A percentile compares a stretch with the other conserved stretches of the same genome.
These are phyloP conservation scores for Chrysolina oricalcia DNA, from an alignment of 2,888 invertebrate species.

Conservation along the genomic window DNA sequence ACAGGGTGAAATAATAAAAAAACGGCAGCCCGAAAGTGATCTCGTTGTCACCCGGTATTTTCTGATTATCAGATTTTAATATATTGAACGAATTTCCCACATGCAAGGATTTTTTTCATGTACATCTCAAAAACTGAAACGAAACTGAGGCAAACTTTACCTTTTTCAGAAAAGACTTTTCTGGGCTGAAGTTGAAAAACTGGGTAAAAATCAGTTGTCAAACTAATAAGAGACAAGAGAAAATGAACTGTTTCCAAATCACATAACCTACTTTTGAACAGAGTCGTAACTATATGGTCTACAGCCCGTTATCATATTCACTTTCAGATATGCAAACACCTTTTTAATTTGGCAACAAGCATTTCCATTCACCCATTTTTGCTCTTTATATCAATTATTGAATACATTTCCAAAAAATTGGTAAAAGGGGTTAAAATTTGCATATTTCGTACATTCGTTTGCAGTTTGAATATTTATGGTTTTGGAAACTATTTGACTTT, in stretches of 20 bases:
- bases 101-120: too few species aligned
- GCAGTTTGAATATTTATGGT: conserved; percentile 25
- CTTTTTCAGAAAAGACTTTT: too few species aligned
- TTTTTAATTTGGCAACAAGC: background rate
- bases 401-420: conserved; percentile 25
- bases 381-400: background rate
- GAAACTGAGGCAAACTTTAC: too few species aligned
- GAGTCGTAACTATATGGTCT: background rate
- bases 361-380: conserved; percentile 14
- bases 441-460: conserved; percentile 27
- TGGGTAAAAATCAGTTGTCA: too few species aligned
- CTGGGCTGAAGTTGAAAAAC: too few species aligned
- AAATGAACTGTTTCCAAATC: background rate
- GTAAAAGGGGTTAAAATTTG: conserved; percentile 41
- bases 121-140: too few species aligned
- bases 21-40: too few species aligned
- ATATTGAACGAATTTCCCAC: too few species aligned
- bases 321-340: background rate
- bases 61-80: too few species aligned
- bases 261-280: background rate
- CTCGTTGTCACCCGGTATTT: too few species aligned
- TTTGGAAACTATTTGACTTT: background rate
- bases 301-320: background rate
- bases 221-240: background rate
- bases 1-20: too few species aligned